Base-by-base conservation (phyloP, 2,888 invertebrate species). In the Andrena praecox region DNA sequence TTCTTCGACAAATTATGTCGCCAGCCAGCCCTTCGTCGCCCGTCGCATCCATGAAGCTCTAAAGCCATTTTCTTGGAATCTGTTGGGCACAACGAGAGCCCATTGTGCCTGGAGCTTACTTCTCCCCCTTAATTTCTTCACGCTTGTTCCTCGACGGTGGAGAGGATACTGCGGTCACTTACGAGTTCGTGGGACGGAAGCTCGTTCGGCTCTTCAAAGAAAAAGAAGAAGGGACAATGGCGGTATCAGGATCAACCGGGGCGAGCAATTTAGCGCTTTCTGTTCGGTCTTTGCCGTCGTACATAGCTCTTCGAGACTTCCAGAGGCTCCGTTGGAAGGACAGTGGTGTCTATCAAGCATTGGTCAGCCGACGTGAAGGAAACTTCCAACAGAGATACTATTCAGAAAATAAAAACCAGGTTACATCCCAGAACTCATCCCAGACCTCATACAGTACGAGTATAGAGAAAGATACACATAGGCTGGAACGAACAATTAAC, bases 31-130 rank as follows among this genome's bases (percentile, higher is more conserved):
- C 48, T 48, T 16, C 66, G 35, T 50, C 54, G 52, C 64, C 48
- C 33, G 63, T 48, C 42, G 27, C 29, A 29, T 48, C 56, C 48
- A 12, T n/a, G 56, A 77, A 77, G 54, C 20, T 76, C 27, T 27
- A 27, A 27, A 56, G 10, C 31, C 29, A 33, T 35, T 56, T 63
- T 31, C 72, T n/a, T 20, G 29, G 56, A 52, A 60, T 42, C 54
- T 31, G 31, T 10, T 68, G 54, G 29, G 31, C 79, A 59, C 66
- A 74, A 80, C 42, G 71, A 56, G 66, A 81, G 59, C 29, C 71
- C 71, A 81, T 85, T 85, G 83, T 87, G 67, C 63, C 60, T 35
- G 77, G 77, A 74, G 70, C 69, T 87, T 80, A 72, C 80, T 77
- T 80, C 69, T 63, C 35, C 70, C 54, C 66, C 75, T 80, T 79